Evolutionary conservation across 2,797 vertebrate genomes (phyloP), one percentile per base, ranked within the genome.

Genomic region (Taeniopygia guttata): DNA sequence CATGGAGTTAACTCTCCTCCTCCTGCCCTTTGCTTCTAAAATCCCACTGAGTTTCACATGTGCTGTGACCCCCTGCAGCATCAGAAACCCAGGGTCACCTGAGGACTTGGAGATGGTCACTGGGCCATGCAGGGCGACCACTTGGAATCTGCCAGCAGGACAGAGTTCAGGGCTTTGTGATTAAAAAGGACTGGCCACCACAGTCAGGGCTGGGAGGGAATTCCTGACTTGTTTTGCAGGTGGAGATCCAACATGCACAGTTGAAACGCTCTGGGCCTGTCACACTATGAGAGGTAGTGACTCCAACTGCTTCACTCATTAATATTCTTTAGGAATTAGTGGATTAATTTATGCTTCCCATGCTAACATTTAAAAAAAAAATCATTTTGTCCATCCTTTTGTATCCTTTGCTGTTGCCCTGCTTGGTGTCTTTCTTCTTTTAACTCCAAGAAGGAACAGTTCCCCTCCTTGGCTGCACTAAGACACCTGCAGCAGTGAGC

Each of bases 81-180:
- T 32, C 58, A 81, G 42, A 67, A 70, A 40, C 7, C 59, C 49
- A 73, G 43, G 84, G 80, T 78, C 75, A 62, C 42, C 52, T n/a
- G 48, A 91, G 91, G 79, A 92, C 91, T 87, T 10, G 5, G 66
- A 56, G 67, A 23, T 0, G 9, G 84, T 36, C 82, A 32, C 87
- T 10, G 34, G 16, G 75, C 58, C 8, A 2, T 0, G 16, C 9
- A 5, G 29, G 1, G 6, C 13, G 68, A 51, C 16, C 2, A 2
- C 68, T 4, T 73, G 87, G 82, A 87, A 84, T 13, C 0, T 46
- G 79, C 55, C n/a, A 84, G 36, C 62, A 56, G 64, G 87, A 69
- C n/a, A 29, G 34, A 56, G 70, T 8, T 64, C 69, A 58, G 58
- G 66, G 72, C 43, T 49, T 22, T 78, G 67, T 43, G 74, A 51